Conservation (phyloP, 2,888 invertebrate genomes). For the Tribolium freemani region DNA sequence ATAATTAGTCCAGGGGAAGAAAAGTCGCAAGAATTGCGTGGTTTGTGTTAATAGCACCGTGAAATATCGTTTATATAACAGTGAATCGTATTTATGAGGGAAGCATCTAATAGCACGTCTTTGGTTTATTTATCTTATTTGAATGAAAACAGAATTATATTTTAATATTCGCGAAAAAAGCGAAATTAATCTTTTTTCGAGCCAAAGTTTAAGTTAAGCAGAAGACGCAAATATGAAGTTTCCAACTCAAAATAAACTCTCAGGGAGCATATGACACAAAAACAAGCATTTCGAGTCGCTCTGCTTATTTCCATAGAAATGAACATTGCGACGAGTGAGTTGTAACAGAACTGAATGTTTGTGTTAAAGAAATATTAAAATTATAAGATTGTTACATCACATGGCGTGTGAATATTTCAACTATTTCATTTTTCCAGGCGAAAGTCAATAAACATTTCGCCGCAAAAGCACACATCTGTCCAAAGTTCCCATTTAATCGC, state of each 20-base stretch:
- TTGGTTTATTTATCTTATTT: conserved; percentile 55
- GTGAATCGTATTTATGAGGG: conserved; percentile 25
- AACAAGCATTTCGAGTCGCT: conserved; percentile 53
- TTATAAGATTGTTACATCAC: conserved; percentile 54
- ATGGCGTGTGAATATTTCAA: conserved; percentile 53
- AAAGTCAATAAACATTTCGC: conserved; percentile 22
- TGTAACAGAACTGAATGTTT: conserved; percentile 52
- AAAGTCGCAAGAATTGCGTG: conserved; percentile 28
- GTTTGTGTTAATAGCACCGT: conserved; percentile 34
- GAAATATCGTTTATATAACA: conserved; percentile 35
- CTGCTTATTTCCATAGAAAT: conserved; percentile 52
- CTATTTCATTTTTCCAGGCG: conserved; percentile 28
- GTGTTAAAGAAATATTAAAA: conserved; percentile 52
- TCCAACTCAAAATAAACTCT: conserved; percentile 59
- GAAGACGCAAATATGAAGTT: conserved; percentile 52
- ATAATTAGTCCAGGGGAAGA: conserved; percentile 20
- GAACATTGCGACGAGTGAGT: conserved; percentile 51
- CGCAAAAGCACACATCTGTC: conserved; percentile 22
- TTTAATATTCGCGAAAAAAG: conserved; percentile 33
- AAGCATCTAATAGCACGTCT: conserved; percentile 36
- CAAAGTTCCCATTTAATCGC: conserved; percentile 15
- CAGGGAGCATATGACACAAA: conserved; percentile 57
- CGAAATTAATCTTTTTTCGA: conserved; percentile 25
- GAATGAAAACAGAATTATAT: conserved; percentile 57
- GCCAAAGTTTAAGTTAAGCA: conserved; percentile 24